Evolutionary conservation across 2,797 vertebrate genomes (phyloP).

Genomic region (Myotis findleyi): DNA sequence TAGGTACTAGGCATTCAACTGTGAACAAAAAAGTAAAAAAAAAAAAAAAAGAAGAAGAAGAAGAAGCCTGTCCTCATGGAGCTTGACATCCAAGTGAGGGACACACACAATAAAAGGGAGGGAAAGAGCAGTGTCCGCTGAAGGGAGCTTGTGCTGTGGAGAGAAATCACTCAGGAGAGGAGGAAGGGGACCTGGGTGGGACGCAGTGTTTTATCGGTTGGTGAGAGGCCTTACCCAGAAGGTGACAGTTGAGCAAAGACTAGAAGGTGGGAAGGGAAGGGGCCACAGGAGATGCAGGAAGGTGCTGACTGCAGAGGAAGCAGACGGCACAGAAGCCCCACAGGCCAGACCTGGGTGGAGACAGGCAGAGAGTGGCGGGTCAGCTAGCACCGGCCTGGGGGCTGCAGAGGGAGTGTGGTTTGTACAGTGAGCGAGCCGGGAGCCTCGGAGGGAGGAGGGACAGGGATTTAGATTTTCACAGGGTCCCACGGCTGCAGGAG

Average conservation of each 20-base stretch:
- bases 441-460: background rate
- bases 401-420: background rate
- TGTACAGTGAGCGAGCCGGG: background rate
- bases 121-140: background rate
- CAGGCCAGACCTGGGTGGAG: background rate
- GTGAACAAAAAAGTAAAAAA: background rate
- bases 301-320: background rate
- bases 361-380: background rate
- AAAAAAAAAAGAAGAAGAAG: background rate
- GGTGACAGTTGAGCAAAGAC: background rate
- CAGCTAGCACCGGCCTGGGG: background rate
- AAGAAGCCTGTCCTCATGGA: background rate
- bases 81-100: background rate
- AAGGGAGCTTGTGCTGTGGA: background rate
- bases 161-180: background rate
- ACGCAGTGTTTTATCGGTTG: background rate
- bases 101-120: background rate
- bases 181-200: background rate
- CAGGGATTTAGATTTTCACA: background rate
- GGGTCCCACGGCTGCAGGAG: background rate
- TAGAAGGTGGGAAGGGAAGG: background rate
- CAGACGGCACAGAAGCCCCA: background rate
- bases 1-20: background rate
- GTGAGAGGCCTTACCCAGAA: background rate
- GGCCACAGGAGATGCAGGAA: background rate